Conservation (phyloP, 2,797 vertebrate species). For the Hozukius guyotensis region DNA sequence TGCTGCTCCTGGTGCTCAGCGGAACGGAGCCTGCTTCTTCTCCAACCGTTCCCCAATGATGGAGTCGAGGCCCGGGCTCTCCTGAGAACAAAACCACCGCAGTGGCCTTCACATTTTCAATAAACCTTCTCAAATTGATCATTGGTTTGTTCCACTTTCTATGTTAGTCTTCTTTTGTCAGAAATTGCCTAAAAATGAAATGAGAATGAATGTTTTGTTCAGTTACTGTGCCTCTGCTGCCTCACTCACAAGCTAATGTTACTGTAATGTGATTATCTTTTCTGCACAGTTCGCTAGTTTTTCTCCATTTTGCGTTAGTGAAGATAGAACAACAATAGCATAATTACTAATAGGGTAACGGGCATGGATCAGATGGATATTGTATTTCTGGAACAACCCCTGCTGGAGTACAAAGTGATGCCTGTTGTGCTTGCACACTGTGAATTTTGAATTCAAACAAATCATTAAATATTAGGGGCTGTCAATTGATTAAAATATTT, state of each 20-base stretch:
- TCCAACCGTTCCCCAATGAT: slow-evolving; percentile 20
- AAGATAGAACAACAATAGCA: background rate
- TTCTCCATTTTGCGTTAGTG: background rate
- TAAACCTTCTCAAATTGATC: slow-evolving; percentile 12
- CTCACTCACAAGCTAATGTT: background rate
- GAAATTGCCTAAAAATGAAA: background rate
- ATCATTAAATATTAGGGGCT: background rate
- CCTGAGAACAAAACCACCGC: slow-evolving; percentile 12
- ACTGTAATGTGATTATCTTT: background rate
- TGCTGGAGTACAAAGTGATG: background rate
- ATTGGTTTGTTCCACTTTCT: slow-evolving; percentile 8
- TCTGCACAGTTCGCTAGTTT: background rate
- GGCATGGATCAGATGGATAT: background rate
- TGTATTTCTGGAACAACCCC: background rate
- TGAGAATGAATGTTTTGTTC: background rate
- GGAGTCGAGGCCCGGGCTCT: slow-evolving; percentile 29
- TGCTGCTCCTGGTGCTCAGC: slow-evolving; percentile 41
- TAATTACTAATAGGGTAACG: background rate
- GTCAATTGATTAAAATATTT: too few relatives aligned
- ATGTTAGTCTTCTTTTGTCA: background rate
- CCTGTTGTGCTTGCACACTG: background rate
- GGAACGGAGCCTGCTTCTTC: slow-evolving; percentile 46
- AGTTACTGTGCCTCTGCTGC: background rate
- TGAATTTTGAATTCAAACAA: background rate
- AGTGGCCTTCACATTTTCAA: slow-evolving; percentile 15